phyloP scores from a whole-genome alignment of 2,797 vertebrate species.

The Chiroxiphia lanceolata region DNA sequence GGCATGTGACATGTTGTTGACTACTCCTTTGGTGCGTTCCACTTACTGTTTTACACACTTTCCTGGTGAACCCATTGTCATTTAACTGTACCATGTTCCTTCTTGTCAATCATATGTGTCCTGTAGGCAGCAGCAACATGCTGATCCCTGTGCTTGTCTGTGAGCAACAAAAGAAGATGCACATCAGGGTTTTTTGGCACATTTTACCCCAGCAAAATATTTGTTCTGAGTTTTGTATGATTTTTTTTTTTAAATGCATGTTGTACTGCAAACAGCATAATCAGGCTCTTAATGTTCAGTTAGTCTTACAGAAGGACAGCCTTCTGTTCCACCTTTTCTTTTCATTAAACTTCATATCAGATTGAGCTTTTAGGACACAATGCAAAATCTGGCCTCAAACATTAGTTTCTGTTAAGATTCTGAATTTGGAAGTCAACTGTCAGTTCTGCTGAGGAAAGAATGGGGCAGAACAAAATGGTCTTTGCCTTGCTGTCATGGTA shows the following conservation, averaged over 20 bases:
- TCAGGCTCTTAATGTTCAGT: not conserved
- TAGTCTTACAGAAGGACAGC: not conserved
- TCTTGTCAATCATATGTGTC: not conserved
- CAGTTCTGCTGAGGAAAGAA: slow-evolving; percentile 5
- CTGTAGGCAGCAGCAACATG: not conserved
- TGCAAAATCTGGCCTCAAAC: not conserved
- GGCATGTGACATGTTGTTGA: not conserved
- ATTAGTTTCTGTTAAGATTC: not conserved
- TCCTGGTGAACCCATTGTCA: not conserved
- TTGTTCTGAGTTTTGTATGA: not conserved
- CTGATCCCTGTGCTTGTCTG: not conserved
- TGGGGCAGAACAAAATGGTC: slow-evolving; percentile 26
- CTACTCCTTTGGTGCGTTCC: not conserved
- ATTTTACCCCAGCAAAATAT: not conserved
- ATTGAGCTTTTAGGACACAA: slow-evolving; percentile 20
- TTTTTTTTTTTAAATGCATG: not conserved
- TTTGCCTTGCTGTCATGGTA: slow-evolving; percentile 41
- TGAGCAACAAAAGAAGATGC: not conserved
- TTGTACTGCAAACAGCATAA: not conserved
- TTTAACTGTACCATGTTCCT: not conserved
- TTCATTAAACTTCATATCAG: slow-evolving; percentile 15
- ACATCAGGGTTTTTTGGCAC: not conserved
- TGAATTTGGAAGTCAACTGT: slow-evolving; percentile 1
- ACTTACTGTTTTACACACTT: not conserved
- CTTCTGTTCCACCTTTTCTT: slow-evolving; percentile 11